phyloP scores from a whole-genome alignment of 2,113 vertebrate species.

The Triplophysa dalaica region DNA sequence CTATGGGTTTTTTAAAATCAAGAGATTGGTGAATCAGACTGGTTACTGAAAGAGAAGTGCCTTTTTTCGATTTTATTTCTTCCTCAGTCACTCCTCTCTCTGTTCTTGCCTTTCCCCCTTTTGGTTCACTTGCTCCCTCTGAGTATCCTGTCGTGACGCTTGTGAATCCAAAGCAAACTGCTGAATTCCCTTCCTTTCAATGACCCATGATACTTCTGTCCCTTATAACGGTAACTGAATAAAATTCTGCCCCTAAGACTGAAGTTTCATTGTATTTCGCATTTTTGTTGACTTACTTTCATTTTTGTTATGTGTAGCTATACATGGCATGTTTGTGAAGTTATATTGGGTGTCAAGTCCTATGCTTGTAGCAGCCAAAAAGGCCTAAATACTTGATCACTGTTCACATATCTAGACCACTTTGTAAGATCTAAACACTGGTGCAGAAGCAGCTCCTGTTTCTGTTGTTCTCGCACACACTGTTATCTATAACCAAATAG shows the following conservation, averaged over 20 bases:
- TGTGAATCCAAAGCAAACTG: slow-evolving; percentile 16
- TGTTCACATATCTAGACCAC: too few relatives aligned
- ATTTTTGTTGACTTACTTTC: neutral
- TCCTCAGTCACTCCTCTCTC: neutral
- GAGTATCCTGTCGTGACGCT: neutral
- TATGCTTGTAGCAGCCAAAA: too few relatives aligned
- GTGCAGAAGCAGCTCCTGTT: too few relatives aligned
- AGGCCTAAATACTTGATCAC: too few relatives aligned
- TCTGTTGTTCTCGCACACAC: too few relatives aligned
- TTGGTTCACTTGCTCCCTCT: neutral
- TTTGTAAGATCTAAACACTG: too few relatives aligned
- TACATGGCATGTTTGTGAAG: too few relatives aligned
- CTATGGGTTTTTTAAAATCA: slow-evolving; percentile 12
- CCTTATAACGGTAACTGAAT: slow-evolving; percentile 47
- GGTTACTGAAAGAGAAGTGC: slow-evolving; percentile 79
- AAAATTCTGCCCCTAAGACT: slow-evolving; percentile 34
- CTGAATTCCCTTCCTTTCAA: neutral
- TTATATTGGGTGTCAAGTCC: too few relatives aligned
- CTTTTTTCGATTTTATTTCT: slow-evolving; percentile 68
- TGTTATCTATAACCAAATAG: too few relatives aligned
- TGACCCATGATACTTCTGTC: slow-evolving; percentile 35
- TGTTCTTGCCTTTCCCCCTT: neutral
- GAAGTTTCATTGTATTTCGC: neutral
- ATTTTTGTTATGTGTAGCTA: neutral
- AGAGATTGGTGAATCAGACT: slow-evolving; percentile 54